Evolutionary conservation across 2,113 vertebrate genomes (phyloP).

Genomic region (Sorex araneus): DNA sequence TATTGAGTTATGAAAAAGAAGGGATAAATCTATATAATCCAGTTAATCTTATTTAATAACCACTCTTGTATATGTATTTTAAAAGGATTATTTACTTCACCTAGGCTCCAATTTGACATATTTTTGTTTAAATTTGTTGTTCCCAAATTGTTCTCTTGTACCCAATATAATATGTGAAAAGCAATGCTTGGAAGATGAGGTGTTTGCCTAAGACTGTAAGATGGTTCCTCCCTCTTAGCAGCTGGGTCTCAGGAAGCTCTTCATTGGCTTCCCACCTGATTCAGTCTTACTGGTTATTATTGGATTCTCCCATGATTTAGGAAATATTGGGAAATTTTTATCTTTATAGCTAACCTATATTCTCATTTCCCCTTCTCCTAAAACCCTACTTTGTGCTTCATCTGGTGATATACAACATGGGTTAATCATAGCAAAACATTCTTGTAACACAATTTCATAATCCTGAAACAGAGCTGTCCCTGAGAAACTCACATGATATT

Average conservation of each 20-base stretch:
- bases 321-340: neutral
- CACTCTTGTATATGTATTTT: neutral
- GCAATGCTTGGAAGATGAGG: neutral
- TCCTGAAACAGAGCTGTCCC: neutral
- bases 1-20: neutral
- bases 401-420: neutral
- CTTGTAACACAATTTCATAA: neutral
- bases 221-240: neutral
- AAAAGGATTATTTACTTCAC: neutral
- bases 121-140: neutral
- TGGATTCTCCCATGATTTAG: neutral
- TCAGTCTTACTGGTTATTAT: neutral
- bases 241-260: neutral
- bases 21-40: neutral
- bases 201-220: constrained; percentile 4
- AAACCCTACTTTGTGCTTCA: neutral
- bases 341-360: neutral
- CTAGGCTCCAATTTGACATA: neutral
- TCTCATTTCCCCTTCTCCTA: neutral
- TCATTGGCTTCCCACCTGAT: neutral
- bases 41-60: neutral
- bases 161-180: neutral
- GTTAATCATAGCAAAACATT: neutral
- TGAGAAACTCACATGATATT: neutral
- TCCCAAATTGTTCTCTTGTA: neutral